Evolutionary conservation across 1,140 invertebrate genomes (phyloP), one percentile per base, ranked within the genome.

Genomic region (Microplitis demolitor): DNA sequence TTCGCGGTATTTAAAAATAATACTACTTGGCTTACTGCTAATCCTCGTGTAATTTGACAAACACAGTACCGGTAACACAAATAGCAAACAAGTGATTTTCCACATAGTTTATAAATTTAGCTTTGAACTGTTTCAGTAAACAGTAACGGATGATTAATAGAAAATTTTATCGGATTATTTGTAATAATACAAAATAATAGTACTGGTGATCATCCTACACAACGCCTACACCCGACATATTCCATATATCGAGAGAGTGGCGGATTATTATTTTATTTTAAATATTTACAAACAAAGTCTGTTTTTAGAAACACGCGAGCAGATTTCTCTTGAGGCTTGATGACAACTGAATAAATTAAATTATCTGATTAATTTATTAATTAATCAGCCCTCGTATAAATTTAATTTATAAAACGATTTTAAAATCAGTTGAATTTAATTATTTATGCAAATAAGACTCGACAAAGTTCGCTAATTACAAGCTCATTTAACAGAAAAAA

Each of bases 1-100:
- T 6, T 82, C 72, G 56, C 64, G 75, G 66, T 84, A 85, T 71
- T 80, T 80, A 64, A 83, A 84, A 50, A 81, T 73, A 63, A 81
- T 73, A 69, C 79, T 78, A 16, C 66, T 73, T 13, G 71, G 74
- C 68, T 85, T 85, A 64, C 80, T 84, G 34, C 68, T 80, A 5
- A 84, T 83, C 54, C 77, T 72, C 14, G 77, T 76, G n/a, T 84
- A 83, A 64, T 73, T 77, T 16, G 62, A 13, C 35, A 50, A 8
- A 39, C 61, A 50, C 11, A 66, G 4, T 69, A 62, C 16, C 34
- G 67, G 50, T n/a, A 51, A 35, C 11, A 13, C n/a, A 1, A 60
- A 11, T 66, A 33, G 9, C 54, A 60, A n/a, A 63, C 24, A 6
- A 71, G 54, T 56, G 53, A 56, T 13, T 51, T 37, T 45, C 63